A percentile compares a stretch with the other conserved stretches of the same genome.
These are phyloP conservation scores for Scolanthus callimorphus DNA, from an alignment of 92 coral and sea anemone genomes.

Conservation along the genomic window DNA sequence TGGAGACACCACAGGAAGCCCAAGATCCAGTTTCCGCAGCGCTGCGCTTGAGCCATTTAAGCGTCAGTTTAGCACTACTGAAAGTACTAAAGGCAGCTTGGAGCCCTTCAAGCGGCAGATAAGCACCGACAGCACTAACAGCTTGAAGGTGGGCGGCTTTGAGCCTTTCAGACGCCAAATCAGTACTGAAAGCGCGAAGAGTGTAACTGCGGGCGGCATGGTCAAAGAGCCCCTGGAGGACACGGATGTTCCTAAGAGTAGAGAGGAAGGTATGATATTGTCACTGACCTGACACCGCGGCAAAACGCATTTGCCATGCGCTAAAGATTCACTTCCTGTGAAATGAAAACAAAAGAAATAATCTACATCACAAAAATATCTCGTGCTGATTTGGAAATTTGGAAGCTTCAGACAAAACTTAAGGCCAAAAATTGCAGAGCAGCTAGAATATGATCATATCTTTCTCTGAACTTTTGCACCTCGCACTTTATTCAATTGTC, in stretches of 20 bases:
- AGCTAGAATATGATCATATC: too few relatives aligned
- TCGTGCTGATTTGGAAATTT: too few relatives aligned
- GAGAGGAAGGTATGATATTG: constrained; percentile 23
- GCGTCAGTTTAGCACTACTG: constrained; percentile 13
- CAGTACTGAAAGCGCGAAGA: neutral
- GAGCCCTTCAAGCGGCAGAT: neutral
- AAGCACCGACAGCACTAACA: too few relatives aligned
- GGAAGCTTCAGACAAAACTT: too few relatives aligned
- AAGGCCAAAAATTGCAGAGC: too few relatives aligned
- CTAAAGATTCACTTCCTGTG: too few relatives aligned
- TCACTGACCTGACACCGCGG: neutral
- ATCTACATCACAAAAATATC: too few relatives aligned
- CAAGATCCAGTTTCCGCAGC: constrained; percentile 12
- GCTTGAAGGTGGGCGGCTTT: too few relatives aligned
- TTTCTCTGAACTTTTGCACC: too few relatives aligned
- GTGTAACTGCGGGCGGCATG: neutral
- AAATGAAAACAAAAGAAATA: too few relatives aligned
- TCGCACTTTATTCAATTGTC: too few relatives aligned
- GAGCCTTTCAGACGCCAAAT: constrained; percentile 28
- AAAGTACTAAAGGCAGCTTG: neutral
- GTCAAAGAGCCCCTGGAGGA: constrained; percentile 21
- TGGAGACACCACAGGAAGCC: neutral
- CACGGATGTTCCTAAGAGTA: constrained; percentile 11
- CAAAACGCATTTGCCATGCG: too few relatives aligned
- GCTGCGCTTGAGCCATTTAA: constrained; percentile 26